These are phyloP conservation scores for Numenius phaeopus DNA, from an alignment of 2,797 vertebrate species.

Conservation along the genomic window DNA sequence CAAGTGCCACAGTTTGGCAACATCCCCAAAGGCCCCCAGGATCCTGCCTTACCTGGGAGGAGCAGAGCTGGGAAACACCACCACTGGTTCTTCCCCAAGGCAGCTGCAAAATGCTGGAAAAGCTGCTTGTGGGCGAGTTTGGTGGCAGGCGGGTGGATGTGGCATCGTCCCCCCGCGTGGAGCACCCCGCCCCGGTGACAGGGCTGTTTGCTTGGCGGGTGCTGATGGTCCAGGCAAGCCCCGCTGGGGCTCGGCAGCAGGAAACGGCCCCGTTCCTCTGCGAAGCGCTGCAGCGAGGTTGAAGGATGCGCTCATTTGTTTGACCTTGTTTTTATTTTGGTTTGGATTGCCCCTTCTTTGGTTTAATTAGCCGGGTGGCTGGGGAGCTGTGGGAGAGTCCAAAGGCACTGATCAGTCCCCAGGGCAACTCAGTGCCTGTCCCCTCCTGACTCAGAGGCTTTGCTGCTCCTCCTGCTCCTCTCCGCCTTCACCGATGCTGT, in stretches of 20 bases:
- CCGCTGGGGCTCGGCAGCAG: not conserved
- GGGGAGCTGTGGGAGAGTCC: not conserved
- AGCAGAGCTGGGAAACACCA: not conserved
- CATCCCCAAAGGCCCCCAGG: accelerated
- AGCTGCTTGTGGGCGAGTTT: accelerated
- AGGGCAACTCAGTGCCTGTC: not conserved
- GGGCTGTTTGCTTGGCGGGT: not conserved
- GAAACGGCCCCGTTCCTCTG: not conserved
- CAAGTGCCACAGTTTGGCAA: accelerated
- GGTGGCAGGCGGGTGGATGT: accelerated
- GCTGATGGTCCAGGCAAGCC: accelerated
- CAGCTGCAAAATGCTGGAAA: not conserved
- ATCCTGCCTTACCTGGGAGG: not conserved
- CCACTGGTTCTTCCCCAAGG: not conserved
- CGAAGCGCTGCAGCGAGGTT: accelerated
- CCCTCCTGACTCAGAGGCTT: conserved; percentile 44
- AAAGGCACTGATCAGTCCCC: not conserved
- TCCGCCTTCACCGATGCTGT: accelerated
- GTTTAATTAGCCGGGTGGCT: not conserved
- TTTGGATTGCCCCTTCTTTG: not conserved
- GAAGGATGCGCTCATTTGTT: not conserved
- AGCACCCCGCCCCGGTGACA: not conserved
- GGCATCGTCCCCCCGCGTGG: accelerated
- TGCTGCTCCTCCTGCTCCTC: not conserved
- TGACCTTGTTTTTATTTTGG: not conserved